Evolutionary conservation across 2,797 vertebrate genomes (phyloP), one percentile per base, ranked within the genome.

Genomic region (Lepilemur ruficaudatus): DNA sequence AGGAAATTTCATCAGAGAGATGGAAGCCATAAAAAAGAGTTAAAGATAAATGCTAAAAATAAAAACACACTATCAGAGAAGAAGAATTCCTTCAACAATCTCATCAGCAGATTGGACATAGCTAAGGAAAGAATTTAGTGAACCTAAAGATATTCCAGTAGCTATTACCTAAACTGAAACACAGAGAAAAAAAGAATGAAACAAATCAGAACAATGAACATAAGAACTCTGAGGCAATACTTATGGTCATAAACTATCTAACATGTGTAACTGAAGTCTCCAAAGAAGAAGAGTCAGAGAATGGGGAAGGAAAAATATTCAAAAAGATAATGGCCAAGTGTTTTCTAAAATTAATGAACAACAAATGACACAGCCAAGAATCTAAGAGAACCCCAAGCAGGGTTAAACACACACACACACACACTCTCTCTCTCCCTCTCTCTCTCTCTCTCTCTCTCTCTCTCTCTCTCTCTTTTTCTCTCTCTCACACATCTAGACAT

Each of bases 291-390:
- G 30, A 72, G 23, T 59, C 7, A 35, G 15, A 81, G 30, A 65
- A 87, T 70, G 12, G 14, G 7, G 32, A 59, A 85, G 32, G 50
- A 25, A 65, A 73, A 85, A 79, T 78, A 89, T 82, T 61, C 30
- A 20, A 94, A 95, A 91, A 75, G 6, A n/a, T 32, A 78, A 55
- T 30, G 32, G 4, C 38, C 30, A 30, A 50, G 10, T 57, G 52
- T 88, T 95, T 93, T 69, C 86, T 82, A 85, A 93, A 91, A 93
- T 86, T 78, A 75, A 89, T 67, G 2, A 69, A 69, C 8, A 96
- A 69, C 7, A 96, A 87, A 95, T 1, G 13, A 43, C 9, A 79
- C n/a, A 41, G n/a, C 11, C 6, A 93, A 93, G 61, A 94, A 79
- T 79, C 72, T 13, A 78, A 67, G 82, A 96, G 67, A 94, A 52